phyloP scores from a whole-genome alignment of 2,888 invertebrate genomes.

The Eucriotettix oculatus region DNA sequence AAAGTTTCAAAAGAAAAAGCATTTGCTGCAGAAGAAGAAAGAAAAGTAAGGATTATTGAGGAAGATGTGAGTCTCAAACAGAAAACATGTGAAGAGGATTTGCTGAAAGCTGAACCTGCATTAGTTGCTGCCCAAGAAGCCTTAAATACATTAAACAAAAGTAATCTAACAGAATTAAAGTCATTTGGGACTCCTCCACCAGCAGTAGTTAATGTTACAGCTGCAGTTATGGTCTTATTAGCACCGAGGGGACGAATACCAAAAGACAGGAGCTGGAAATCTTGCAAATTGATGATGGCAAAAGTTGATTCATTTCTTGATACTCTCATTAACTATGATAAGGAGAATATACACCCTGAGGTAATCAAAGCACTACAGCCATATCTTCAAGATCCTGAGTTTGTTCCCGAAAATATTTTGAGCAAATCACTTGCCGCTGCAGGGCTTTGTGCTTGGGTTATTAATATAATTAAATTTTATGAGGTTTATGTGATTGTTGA shows the following conservation, averaged over 20 bases:
- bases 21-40: conserved; percentile 63
- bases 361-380: conserved; percentile 59
- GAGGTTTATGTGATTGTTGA: conserved; percentile 83
- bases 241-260: conserved; percentile 70
- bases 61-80: conserved; percentile 73
- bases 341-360: conserved; percentile 81
- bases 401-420: conserved; percentile 65
- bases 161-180: conserved; percentile 83
- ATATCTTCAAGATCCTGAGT: conserved; percentile 54
- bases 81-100: conserved; percentile 72
- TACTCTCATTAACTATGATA: conserved; percentile 72
- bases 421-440: conserved; percentile 83
- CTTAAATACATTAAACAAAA: conserved; percentile 81
- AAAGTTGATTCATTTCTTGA: conserved; percentile 76
- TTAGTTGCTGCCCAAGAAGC: conserved; percentile 78
- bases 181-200: conserved; percentile 84
- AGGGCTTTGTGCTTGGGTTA: conserved; percentile 86
- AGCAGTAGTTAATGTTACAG: conserved; percentile 71
- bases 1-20: conserved; percentile 35
- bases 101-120: conserved; percentile 83
- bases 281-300: conserved; percentile 77
- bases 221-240: conserved; percentile 78
- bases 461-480: conserved; percentile 79
- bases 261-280: conserved; percentile 84
- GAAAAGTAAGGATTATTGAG: conserved; percentile 76